Conservation (phyloP, 2,113 vertebrate genomes). For the Halcyon senegalensis region DNA sequence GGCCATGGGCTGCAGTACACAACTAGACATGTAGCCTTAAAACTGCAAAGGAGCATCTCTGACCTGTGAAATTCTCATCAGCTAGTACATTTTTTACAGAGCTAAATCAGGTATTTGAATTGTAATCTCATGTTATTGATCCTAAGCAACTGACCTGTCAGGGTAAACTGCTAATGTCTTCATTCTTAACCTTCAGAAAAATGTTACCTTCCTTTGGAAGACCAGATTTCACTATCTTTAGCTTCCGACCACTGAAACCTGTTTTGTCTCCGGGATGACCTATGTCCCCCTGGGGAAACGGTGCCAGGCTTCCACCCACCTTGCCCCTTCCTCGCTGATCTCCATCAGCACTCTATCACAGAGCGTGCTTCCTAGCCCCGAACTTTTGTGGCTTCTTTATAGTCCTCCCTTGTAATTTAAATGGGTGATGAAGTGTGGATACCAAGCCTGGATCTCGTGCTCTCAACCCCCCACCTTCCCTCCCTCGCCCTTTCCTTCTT, state of each 20-base stretch:
- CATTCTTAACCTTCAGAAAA: neutral
- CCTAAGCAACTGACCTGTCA: neutral
- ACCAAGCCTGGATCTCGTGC: neutral
- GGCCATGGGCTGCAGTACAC: neutral
- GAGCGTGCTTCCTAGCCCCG: neutral
- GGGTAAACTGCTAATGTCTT: neutral
- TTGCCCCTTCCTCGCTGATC: neutral
- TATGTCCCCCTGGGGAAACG: neutral
- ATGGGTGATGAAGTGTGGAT: neutral
- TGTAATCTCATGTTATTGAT: neutral
- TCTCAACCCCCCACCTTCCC: too few relatives aligned
- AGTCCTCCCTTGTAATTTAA: neutral
- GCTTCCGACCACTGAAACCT: neutral
- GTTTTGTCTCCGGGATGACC: neutral
- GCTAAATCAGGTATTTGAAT: neutral
- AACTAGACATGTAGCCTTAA: neutral
- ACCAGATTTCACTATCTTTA: neutral
- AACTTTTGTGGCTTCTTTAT: neutral
- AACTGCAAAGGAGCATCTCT: neutral
- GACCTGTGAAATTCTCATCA: neutral
- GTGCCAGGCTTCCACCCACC: neutral
- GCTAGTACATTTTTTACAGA: neutral
- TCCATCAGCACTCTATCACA: neutral
- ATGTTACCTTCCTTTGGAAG: neutral
- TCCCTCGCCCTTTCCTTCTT: neutral